phyloP scores from a whole-genome alignment of 2,888 invertebrate species.

The Rhogogaster chlorosoma region DNA sequence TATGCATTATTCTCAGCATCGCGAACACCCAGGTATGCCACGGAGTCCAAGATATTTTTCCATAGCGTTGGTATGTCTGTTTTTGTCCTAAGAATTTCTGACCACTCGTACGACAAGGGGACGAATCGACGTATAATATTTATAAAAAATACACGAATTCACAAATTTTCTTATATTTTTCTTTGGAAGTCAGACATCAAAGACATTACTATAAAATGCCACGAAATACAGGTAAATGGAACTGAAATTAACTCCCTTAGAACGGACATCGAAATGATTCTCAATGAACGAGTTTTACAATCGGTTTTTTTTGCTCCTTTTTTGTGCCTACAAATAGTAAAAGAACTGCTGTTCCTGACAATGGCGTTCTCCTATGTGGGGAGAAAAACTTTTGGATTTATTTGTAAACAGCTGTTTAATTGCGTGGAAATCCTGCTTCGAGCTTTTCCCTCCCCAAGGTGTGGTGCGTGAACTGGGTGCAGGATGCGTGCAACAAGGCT shows the following conservation, averaged over 20 bases:
- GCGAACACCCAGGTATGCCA: slow-evolving; percentile 40
- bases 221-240: background rate
- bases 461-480: slow-evolving; percentile 50
- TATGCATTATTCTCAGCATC: slow-evolving; percentile 45
- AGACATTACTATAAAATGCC: background rate
- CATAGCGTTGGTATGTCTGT: slow-evolving; percentile 28
- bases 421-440: slow-evolving; percentile 50
- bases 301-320: background rate
- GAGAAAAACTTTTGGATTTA: slow-evolving; percentile 50
- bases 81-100: slow-evolving; percentile 12
- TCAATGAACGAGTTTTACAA: slow-evolving; percentile 4
- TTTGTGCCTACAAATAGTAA: background rate
- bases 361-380: slow-evolving; percentile 9
- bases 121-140: background rate
- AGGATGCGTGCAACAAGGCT: slow-evolving; percentile 34
- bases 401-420: slow-evolving; percentile 54
- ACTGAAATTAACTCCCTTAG: background rate
- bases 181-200: background rate
- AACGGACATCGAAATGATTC: background rate
- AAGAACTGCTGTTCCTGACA: slow-evolving; percentile 36
- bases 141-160: background rate
- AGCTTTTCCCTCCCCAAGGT: slow-evolving; percentile 27
- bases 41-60: slow-evolving; percentile 33
- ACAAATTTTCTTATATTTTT: background rate
- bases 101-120: background rate